Evolutionary conservation across 2,888 invertebrate genomes (phyloP), one percentile per base, ranked within the genome.

Genomic region (Xanthia togata): DNA sequence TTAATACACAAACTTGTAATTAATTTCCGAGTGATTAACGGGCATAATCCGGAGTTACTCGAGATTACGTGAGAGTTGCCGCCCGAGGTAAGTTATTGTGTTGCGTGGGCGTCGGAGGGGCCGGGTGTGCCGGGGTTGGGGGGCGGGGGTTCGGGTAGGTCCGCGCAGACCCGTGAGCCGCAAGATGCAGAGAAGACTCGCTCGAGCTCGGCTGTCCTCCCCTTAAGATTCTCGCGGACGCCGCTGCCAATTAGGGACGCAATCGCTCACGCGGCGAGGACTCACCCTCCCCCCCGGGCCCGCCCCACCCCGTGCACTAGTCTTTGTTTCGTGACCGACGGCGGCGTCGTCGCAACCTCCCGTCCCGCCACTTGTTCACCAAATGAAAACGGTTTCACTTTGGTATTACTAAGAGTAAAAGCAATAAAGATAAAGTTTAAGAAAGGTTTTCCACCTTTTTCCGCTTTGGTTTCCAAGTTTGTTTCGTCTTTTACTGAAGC

Each of bases 211-310:
- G 93, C 93, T 95, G 95, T 96, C 95, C 96, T 96, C 95, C 95
- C 95, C 95, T 95, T 95, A 96, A 97, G 97, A 97, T 95, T 97
- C 96, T 96, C 95, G 96, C 96, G 96, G 95, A 96, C 96, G 96
- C 96, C 97, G 94, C 93, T 95, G 95, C 97, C 97, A 96, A 97
- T 97, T 97, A 97, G 96, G 96, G 94, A 93, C 95, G 96, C 96
- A 96, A 96, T 96, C 96, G 95, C 96, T 97, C 97, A 96, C 94
- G 94, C 95, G 95, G 95, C 94, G 93, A 93, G 94, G 87, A 86
- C 73, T 80, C 78, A 17, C 14, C 74, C 41, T 59, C 60, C 11
- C 89, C 89, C 90, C 87, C 90, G 88, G 88, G 90, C 90, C 90
- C 91, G 89, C 90, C 90, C 91, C 91, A 88, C 91, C 89, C 90